These are phyloP conservation scores for Sylvia atricapilla DNA, from an alignment of 2,113 vertebrate genomes.

Conservation along the genomic window DNA sequence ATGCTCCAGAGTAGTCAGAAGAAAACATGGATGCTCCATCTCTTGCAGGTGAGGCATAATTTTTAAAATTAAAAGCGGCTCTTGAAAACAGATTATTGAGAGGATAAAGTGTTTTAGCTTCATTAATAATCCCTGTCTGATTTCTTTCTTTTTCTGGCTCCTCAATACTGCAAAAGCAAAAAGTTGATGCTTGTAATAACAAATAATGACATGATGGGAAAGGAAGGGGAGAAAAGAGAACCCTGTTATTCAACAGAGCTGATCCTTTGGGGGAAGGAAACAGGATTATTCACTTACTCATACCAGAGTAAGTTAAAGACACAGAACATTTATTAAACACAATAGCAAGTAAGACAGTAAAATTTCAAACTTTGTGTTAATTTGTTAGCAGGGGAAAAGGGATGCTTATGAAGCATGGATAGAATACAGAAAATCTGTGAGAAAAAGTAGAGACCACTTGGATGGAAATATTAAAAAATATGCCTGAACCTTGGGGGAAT, in stretches of 20 bases:
- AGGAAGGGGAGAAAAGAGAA: background rate
- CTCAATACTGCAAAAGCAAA: background rate
- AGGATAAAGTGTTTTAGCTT: background rate
- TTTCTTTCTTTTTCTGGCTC: background rate
- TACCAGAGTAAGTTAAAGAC: background rate
- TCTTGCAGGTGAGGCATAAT: background rate
- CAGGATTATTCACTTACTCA: background rate
- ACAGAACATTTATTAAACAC: background rate
- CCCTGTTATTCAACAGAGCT: background rate
- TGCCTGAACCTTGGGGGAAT: accelerated
- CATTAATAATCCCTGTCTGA: background rate
- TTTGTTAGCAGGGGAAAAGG: background rate
- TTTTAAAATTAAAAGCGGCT: background rate
- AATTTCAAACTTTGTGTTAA: accelerated
- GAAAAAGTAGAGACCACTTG: accelerated
- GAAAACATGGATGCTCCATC: background rate
- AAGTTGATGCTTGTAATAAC: background rate
- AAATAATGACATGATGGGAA: background rate
- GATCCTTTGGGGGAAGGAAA: background rate
- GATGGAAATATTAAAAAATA: background rate
- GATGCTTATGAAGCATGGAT: background rate
- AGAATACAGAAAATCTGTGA: background rate
- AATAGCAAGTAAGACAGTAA: accelerated
- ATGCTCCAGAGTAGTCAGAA: background rate
- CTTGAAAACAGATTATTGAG: background rate